phyloP scores from a whole-genome alignment of 2,113 vertebrate genomes.

The Varanus komodoensis region DNA sequence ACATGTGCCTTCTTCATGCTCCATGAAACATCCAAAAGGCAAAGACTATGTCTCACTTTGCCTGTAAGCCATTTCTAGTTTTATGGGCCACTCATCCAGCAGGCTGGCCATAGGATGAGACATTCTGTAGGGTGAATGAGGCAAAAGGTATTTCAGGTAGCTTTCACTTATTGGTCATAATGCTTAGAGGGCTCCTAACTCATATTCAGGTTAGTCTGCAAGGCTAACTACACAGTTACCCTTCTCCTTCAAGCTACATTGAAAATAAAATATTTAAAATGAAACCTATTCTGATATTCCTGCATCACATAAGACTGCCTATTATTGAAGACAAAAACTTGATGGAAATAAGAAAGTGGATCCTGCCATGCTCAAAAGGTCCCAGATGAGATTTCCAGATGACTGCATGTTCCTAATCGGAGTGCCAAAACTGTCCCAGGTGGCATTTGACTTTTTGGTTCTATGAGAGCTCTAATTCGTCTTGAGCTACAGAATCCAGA shows the following conservation, averaged over 20 bases:
- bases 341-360: slow-evolving; percentile 51
- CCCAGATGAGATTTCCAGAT: slow-evolving; percentile 68
- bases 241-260: not conserved
- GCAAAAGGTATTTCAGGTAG: not conserved
- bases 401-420: slow-evolving; percentile 64
- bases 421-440: slow-evolving; percentile 57
- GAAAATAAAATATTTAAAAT: not conserved
- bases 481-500: slow-evolving; percentile 71
- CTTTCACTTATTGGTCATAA: not conserved
- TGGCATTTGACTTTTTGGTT: slow-evolving; percentile 75
- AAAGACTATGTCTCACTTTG: not conserved
- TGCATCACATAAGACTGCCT: slow-evolving; percentile 49
- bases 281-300: slow-evolving; percentile 29
- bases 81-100: not conserved
- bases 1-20: too few species aligned
- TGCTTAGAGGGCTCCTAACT: not conserved
- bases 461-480: slow-evolving; percentile 71
- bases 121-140: not conserved
- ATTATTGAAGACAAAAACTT: slow-evolving; percentile 41
- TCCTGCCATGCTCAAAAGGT: slow-evolving; percentile 38
- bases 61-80: not conserved
- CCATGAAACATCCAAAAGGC: not conserved
- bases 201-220: not conserved
- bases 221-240: not conserved
- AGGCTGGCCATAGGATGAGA: not conserved